phyloP scores from a whole-genome alignment of 30 jellyfish, hydroid and myxozoan genomes.

The Hydractinia echinata region DNA sequence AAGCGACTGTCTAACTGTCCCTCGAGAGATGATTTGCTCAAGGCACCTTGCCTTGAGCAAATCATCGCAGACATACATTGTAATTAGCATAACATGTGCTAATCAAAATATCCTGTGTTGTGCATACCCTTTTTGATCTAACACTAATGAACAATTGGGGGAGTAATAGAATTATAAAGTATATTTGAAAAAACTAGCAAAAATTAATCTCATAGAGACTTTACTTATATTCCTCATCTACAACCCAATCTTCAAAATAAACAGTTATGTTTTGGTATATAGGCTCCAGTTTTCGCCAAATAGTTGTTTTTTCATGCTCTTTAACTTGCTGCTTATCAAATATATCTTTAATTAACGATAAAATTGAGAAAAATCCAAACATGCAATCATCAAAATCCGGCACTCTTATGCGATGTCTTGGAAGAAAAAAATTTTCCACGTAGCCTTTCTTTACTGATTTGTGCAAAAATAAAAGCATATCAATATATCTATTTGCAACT shows the following conservation, averaged over 20 bases:
- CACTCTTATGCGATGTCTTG: neutral
- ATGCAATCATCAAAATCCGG: neutral
- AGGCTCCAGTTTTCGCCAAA: neutral
- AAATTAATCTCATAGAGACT: no score
- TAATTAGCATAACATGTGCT: no score
- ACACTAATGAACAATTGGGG: no score
- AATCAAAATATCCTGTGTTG: no score
- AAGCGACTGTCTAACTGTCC: no score
- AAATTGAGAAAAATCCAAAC: neutral
- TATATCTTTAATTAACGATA: neutral
- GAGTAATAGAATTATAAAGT: no score
- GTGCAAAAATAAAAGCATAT: neutral
- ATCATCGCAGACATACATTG: no score
- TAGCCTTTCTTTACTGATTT: neutral
- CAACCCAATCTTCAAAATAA: neutral
- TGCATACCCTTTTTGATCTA: no score
- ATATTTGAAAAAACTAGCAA: no score
- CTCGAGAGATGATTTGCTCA: no score
- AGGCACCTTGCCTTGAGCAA: no score
- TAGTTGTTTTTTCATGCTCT: neutral
- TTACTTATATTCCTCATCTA: neutral
- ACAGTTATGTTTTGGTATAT: neutral
- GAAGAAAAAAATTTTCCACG: neutral
- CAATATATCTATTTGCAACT: neutral
- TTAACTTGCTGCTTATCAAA: neutral